These are phyloP conservation scores for Arnoldichthys spilopterus DNA, from an alignment of 2,797 vertebrate species.

Conservation along the genomic window DNA sequence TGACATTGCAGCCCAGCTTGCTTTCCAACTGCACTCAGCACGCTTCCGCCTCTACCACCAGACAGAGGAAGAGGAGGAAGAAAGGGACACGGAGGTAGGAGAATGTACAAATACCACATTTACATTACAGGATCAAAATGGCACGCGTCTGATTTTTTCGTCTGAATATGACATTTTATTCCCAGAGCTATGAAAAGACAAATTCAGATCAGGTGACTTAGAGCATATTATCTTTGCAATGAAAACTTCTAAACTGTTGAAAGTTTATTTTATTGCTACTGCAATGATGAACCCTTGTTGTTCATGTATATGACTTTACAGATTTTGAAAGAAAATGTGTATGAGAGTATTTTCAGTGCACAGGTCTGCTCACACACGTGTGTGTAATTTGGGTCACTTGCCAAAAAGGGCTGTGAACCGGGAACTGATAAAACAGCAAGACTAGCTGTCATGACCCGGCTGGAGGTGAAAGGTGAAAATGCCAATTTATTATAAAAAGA, in stretches of 20 bases:
- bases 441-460: too few relatives aligned
- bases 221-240: not conserved
- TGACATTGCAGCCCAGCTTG: conserved; percentile 84
- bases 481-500: too few relatives aligned
- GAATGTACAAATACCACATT: not conserved
- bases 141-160: not conserved
- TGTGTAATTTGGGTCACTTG: too few relatives aligned
- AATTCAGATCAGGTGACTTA: not conserved
- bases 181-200: too few relatives aligned
- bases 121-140: not conserved
- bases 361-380: not conserved
- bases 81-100: conserved; percentile 45
- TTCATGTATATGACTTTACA: not conserved
- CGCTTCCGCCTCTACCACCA: conserved; percentile 83
- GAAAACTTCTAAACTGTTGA: not conserved
- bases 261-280: not conserved
- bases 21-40: conserved; percentile 85
- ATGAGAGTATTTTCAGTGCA: not conserved
- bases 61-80: conserved; percentile 44
- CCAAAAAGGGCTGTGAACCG: too few relatives aligned
- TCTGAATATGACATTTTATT: too few relatives aligned
- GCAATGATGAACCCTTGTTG: not conserved
- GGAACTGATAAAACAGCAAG: too few relatives aligned
- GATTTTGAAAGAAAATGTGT: not conserved
- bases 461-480: too few relatives aligned